phyloP scores from a whole-genome alignment of 2,888 invertebrate species.

The Antheraea assamensis region DNA sequence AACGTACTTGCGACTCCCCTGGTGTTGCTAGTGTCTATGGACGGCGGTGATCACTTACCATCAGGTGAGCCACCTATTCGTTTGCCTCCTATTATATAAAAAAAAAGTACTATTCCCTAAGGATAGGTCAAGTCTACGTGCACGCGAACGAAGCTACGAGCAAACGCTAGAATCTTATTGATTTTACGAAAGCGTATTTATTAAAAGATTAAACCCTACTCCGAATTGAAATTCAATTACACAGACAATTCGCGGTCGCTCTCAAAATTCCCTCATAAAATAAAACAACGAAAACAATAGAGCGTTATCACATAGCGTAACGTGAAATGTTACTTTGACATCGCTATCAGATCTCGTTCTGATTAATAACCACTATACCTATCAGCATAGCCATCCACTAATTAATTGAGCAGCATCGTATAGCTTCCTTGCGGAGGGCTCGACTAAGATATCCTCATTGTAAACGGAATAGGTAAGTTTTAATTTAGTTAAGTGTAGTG shows the following conservation, averaged over 20 bases:
- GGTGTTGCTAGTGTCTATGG: too few species aligned
- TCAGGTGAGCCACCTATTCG: too few species aligned
- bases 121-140: too few species aligned
- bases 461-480: slow-evolving; percentile 11
- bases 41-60: too few species aligned
- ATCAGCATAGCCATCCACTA: slow-evolving; percentile 65
- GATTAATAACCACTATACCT: slow-evolving; percentile 64
- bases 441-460: slow-evolving; percentile 22
- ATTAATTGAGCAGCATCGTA: slow-evolving; percentile 59
- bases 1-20: too few species aligned
- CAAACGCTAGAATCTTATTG: too few species aligned
- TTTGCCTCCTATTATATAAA: too few species aligned
- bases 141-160: too few species aligned
- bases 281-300: slow-evolving; percentile 3
- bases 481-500: slow-evolving; percentile 8
- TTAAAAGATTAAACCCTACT: neutral
- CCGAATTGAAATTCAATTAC: neutral
- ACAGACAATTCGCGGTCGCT: neutral
- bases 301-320: neutral
- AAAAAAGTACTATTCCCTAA: too few species aligned
- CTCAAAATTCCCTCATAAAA: neutral
- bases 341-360: slow-evolving; percentile 61
- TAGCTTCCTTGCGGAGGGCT: slow-evolving; percentile 24
- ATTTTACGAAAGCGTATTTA: neutral
- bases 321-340: slow-evolving; percentile 35